Evolutionary conservation across 2,797 vertebrate species (phyloP).

Genomic region (Diceros bicornis): DNA sequence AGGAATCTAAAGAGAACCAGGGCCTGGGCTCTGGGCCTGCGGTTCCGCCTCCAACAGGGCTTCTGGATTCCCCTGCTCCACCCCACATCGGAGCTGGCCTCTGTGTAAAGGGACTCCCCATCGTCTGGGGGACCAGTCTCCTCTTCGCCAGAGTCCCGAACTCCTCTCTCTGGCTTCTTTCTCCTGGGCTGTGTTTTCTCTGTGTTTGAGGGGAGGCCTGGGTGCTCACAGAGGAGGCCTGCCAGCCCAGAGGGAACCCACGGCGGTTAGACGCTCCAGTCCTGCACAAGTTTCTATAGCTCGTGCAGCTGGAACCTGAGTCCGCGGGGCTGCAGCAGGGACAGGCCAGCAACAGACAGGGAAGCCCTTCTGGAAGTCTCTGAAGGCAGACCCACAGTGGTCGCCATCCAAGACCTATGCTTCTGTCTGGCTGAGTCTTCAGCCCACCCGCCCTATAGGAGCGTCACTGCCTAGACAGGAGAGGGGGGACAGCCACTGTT

Average conservation of each 20-base stretch:
- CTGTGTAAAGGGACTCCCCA: neutral
- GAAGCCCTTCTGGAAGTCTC: constrained; percentile 10
- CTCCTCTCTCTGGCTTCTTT: neutral
- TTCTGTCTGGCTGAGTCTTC: neutral
- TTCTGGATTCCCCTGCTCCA: neutral
- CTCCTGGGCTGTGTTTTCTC: neutral
- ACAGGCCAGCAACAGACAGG: neutral
- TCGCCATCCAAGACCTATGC: neutral
- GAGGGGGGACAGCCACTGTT: neutral
- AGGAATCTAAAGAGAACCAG: neutral
- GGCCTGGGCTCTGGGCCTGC: neutral
- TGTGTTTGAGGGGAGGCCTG: neutral
- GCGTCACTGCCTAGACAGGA: neutral
- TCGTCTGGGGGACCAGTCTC: neutral
- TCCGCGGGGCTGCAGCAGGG: neutral
- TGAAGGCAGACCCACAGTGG: neutral
- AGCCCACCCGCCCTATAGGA: neutral
- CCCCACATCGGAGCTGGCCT: neutral
- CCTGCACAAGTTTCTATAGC: neutral
- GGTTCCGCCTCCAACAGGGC: neutral
- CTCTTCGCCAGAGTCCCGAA: neutral
- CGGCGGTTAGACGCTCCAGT: neutral
- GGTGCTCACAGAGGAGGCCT: neutral
- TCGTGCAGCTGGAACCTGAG: neutral
- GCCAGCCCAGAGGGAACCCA: neutral